Conservation (phyloP, 2,888 invertebrate species). For the Loripinus fragilis region DNA sequence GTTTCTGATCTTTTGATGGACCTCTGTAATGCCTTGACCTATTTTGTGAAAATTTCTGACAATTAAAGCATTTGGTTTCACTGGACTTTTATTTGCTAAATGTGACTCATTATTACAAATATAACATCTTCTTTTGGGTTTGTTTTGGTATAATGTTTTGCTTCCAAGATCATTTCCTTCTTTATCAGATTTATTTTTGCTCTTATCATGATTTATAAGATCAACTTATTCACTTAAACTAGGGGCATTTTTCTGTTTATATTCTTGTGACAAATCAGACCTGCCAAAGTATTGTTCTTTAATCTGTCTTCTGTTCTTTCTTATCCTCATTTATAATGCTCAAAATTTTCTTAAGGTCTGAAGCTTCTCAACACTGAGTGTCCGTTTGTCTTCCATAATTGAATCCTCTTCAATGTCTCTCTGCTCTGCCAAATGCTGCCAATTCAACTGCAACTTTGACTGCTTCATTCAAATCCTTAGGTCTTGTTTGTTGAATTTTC, state of each 20-base stretch:
- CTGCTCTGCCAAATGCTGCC: neutral
- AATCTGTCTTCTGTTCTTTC: neutral
- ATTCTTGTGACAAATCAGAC: neutral
- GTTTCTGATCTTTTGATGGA: neutral
- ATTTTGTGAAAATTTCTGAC: no score
- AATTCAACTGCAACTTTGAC: constrained; percentile 7
- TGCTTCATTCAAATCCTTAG: constrained; percentile 1
- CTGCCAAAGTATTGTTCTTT: neutral
- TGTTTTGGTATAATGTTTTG: neutral
- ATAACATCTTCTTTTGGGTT: constrained; percentile 1
- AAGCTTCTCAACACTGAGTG: neutral
- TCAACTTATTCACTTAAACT: neutral
- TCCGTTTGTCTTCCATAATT: neutral
- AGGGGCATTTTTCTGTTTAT: neutral
- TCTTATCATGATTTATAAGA: neutral
- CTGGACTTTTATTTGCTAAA: neutral
- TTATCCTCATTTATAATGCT: neutral
- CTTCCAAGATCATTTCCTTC: neutral
- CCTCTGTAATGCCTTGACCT: no score
- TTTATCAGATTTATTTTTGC: neutral
- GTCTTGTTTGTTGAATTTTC: constrained; percentile 3
- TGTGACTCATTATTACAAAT: neutral
- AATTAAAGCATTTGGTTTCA: no score
- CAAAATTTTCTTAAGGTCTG: neutral
- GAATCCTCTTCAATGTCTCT: neutral